Percentiles rank a stretch among this genome's conserved stretches.
phyloP scores from a whole-genome alignment of 2,113 vertebrate genomes.

The Odontophorus gujanensis region DNA sequence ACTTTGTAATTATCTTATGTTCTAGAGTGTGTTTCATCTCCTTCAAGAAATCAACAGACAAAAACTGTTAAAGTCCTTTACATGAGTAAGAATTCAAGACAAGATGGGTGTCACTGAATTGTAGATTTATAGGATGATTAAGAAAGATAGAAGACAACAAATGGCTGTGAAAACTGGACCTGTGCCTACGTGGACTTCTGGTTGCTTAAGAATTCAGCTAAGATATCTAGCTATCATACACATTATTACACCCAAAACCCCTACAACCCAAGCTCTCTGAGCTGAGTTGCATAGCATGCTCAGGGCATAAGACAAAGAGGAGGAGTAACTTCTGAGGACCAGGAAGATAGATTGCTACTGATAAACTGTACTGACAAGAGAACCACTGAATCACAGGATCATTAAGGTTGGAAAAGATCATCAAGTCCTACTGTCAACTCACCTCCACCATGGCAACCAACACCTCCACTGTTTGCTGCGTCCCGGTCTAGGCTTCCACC shows the following conservation, averaged over 20 bases:
- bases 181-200: not conserved
- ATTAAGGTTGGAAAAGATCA: no score
- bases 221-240: not conserved
- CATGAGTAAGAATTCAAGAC: not conserved
- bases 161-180: not conserved
- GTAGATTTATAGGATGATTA: not conserved
- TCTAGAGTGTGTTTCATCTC: not conserved
- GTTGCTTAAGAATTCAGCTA: rapidly evolving
- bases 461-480: not conserved
- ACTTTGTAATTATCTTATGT: not conserved
- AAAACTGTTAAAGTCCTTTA: not conserved
- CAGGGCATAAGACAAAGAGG: not conserved
- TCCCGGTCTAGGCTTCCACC: not conserved
- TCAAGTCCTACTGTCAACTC: not conserved
- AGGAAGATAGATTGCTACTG: not conserved
- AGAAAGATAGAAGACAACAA: not conserved
- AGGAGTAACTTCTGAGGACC: not conserved
- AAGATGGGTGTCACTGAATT: not conserved
- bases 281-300: not conserved
- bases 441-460: not conserved
- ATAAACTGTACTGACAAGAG: not conserved
- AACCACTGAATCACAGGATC: not conserved
- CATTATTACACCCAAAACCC: not conserved
- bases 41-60: not conserved
- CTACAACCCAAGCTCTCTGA: no score